Conservation (phyloP, 2,113 vertebrate species). For the Xenopus tropicalis region DNA sequence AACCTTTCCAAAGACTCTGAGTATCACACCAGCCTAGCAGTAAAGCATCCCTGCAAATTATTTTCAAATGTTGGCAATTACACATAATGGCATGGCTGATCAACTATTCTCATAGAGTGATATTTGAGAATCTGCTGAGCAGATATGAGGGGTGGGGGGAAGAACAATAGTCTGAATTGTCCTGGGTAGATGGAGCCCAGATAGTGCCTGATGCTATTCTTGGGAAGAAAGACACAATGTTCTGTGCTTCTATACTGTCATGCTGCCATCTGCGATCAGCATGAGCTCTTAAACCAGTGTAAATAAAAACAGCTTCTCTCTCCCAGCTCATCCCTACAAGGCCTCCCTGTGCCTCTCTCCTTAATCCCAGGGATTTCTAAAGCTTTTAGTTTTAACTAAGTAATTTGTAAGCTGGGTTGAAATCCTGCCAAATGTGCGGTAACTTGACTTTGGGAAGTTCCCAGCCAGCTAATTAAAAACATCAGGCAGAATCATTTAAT, state of each 20-base stretch:
- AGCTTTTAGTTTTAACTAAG: conserved; percentile 58
- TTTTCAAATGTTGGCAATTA: too few relatives aligned
- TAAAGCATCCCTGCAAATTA: too few relatives aligned
- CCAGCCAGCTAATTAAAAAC: conserved; percentile 51
- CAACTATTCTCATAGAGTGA: not conserved
- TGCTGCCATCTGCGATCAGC: conserved; percentile 47
- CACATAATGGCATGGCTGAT: not conserved
- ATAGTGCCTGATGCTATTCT: conserved; percentile 35
- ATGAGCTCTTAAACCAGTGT: conserved; percentile 53
- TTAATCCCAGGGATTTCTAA: conserved; percentile 62
- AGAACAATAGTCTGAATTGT: too few relatives aligned
- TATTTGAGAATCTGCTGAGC: not conserved
- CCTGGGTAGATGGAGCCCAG: conserved; percentile 1
- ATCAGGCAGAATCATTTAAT: conserved; percentile 36
- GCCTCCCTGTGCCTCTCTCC: conserved; percentile 47
- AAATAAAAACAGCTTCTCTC: conserved; percentile 60
- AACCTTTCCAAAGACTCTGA: too few relatives aligned
- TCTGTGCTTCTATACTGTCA: conserved; percentile 28
- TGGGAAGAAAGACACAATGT: not conserved
- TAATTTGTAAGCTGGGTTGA: conserved; percentile 57
- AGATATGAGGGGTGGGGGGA: not conserved
- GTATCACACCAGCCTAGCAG: too few relatives aligned
- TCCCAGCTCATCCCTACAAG: conserved; percentile 48
- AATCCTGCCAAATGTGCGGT: conserved; percentile 55
- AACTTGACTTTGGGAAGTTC: conserved; percentile 47